Evolutionary conservation across 1,140 invertebrate genomes (phyloP).

Genomic region (Rhopalosiphum padi): DNA sequence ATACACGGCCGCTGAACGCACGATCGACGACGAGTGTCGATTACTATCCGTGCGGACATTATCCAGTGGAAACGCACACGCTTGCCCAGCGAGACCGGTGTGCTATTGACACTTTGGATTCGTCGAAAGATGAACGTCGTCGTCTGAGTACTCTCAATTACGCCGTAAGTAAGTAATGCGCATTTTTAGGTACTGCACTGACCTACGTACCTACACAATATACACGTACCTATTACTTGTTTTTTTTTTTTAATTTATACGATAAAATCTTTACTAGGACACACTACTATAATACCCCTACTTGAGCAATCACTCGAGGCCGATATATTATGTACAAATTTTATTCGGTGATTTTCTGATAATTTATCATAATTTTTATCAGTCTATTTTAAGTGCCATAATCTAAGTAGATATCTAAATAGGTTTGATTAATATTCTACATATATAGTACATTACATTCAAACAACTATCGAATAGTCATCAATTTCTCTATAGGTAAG

Average conservation of each 20-base stretch:
- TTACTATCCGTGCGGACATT: neutral
- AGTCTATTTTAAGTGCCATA: neutral
- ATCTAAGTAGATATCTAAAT: neutral
- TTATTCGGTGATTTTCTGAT: neutral
- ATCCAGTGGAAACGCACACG: neutral
- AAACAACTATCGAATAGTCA: neutral
- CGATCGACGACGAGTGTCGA: neutral
- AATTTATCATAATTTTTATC: neutral
- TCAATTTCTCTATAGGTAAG: no score
- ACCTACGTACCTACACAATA: no score
- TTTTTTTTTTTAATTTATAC: neutral
- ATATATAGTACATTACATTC: neutral
- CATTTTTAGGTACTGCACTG: neutral
- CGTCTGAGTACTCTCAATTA: neutral
- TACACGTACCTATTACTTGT: no score
- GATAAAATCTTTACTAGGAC: neutral
- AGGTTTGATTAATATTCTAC: neutral
- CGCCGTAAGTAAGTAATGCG: neutral
- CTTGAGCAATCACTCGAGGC: neutral
- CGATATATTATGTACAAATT: neutral
- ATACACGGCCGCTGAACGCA: neutral
- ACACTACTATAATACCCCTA: neutral
- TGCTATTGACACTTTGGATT: neutral
- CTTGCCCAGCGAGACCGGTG: neutral
- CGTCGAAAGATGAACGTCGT: neutral